Evolutionary conservation across 1,140 invertebrate genomes (phyloP), one percentile per base, ranked within the genome.

Genomic region (Pachyrhynchus sulphureomaculatus): DNA sequence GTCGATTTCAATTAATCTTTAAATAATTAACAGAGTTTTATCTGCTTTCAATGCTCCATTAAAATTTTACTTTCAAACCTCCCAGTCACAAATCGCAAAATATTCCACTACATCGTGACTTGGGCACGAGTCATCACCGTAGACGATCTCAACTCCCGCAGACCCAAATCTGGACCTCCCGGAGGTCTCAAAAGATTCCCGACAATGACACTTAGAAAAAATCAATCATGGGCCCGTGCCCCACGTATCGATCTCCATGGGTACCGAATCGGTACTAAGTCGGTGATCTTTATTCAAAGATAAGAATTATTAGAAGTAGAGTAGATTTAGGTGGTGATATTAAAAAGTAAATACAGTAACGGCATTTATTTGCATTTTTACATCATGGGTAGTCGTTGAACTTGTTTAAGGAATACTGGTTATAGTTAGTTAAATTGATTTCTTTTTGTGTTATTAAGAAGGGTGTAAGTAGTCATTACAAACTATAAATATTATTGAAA

Each of bases 151-250:
- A 32, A 56, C 54, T 45, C 54, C 54, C 54, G 54, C 54, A 33
- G 54, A 13, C 26, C 33, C 10, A 41, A 54, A 54, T 42, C 52
- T 41, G 42, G 54, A 20, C 42, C 54, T 29, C 41, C 54, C 20
- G 42, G 10, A 24, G 54, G 15, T 17, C 13, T 36, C 39, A 32
- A 56, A 56, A 23, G 17, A 13, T 17, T 15, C 21, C 54, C 54
- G 54, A 45, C 54, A 36, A 24, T 56, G 54, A 56, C 54, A 36
- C 42, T 56, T 45, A 18, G n/a, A 56, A 56, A 56, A 56, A 45
- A 56, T 34, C 41, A 34, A 45, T 56, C 41, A 56, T 42, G 17
- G 42, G 42, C 54, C 42, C 54, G 54, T 56, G 54, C 54, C 54
- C 41, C 54, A 56, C 54, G 41, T 56, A 56, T 47, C 41, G 54